Percentiles rank a stretch among this genome's conserved stretches.
Conservation (phyloP, 2,113 vertebrate genomes). For the Cyanocitta stelleri region DNA sequence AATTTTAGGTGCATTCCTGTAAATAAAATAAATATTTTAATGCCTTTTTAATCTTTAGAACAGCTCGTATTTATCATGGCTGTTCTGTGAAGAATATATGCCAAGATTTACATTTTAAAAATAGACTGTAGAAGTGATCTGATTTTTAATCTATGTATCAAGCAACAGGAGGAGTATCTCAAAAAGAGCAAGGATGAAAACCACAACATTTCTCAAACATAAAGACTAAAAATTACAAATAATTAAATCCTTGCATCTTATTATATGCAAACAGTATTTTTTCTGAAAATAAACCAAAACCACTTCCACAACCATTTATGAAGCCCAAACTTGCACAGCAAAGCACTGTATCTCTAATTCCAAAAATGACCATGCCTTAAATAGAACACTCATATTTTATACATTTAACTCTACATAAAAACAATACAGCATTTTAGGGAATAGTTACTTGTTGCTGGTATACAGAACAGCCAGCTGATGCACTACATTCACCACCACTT, state of each 20-base stretch:
- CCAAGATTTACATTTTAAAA: neutral
- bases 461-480: slow-evolving; percentile 95
- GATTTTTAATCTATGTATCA: neutral
- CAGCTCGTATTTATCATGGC: neutral
- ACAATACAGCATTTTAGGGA: neutral
- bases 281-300: neutral
- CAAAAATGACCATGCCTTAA: neutral
- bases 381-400: neutral
- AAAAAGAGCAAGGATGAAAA: neutral
- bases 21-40: neutral
- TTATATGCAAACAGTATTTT: neutral
- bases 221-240: neutral
- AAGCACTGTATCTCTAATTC: neutral
- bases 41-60: neutral
- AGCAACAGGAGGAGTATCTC: neutral
- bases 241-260: neutral
- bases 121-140: neutral
- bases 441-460: slow-evolving; percentile 91
- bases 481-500: slow-evolving; percentile 93
- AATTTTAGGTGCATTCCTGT: slow-evolving; percentile 88
- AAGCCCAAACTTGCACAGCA: neutral
- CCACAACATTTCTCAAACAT: neutral
- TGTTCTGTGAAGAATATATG: neutral
- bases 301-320: neutral
- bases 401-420: neutral